Conservation (phyloP, 2,113 vertebrate species). For the Cyanoramphus novaezelandiae region DNA sequence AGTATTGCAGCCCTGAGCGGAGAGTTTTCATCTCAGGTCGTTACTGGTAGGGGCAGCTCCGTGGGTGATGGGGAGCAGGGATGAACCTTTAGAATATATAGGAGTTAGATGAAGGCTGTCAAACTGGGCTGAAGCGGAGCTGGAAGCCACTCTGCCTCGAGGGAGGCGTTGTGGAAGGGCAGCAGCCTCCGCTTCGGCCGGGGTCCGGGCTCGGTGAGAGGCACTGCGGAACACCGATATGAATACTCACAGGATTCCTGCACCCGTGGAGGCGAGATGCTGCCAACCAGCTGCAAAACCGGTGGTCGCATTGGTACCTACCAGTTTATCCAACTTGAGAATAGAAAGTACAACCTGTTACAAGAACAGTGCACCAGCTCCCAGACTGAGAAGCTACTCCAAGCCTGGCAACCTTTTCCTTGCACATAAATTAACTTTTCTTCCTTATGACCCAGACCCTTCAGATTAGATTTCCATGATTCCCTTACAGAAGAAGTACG, state of each 20-base stretch:
- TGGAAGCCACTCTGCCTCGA: neutral
- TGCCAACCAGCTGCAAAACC: neutral
- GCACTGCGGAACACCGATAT: neutral
- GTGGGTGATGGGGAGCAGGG: neutral
- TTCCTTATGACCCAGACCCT: neutral
- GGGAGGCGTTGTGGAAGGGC: neutral
- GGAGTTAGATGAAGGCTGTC: neutral
- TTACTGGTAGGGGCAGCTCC: neutral
- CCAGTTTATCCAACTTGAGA: neutral
- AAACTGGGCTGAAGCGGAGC: neutral
- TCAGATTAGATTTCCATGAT: neutral
- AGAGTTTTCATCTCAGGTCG: neutral
- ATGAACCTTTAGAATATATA: neutral
- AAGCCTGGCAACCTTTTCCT: neutral
- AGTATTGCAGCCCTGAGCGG: neutral
- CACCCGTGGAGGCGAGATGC: neutral
- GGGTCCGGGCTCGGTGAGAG: neutral
- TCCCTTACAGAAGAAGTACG: neutral
- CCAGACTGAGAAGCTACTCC: neutral
- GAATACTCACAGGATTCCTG: neutral
- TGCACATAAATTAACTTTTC: neutral
- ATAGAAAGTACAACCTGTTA: neutral
- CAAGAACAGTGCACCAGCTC: rapidly evolving
- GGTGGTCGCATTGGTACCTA: neutral
- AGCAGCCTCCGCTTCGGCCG: neutral